phyloP scores from a whole-genome alignment of 1,140 invertebrate genomes.

The Lethrus apterus region DNA sequence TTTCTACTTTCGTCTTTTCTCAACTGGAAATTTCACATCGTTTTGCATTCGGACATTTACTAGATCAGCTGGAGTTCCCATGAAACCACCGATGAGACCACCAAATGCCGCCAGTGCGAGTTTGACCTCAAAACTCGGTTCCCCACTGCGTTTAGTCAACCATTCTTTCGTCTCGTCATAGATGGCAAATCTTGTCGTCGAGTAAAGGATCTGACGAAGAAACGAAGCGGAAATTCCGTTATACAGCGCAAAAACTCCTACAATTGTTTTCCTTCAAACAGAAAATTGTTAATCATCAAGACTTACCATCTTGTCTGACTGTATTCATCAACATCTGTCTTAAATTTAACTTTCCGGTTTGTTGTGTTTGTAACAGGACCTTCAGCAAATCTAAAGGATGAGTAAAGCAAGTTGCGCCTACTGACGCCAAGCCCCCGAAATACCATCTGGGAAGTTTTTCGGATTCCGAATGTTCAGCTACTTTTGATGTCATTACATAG shows the following conservation, averaged over 20 bases:
- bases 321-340: too few relatives aligned
- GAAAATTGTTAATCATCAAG: too few relatives aligned
- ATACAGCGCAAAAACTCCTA: slow-evolving; percentile 81
- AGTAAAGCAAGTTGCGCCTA: slow-evolving; percentile 86
- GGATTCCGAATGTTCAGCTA: too few relatives aligned
- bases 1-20: slow-evolving; percentile 91
- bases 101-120: slow-evolving; percentile 73
- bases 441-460: slow-evolving; percentile 68
- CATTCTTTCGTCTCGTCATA: slow-evolving; percentile 76
- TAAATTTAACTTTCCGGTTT: slow-evolving; percentile 65
- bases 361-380: slow-evolving; percentile 94
- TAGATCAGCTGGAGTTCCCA: slow-evolving; percentile 90
- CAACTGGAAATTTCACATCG: slow-evolving; percentile 80
- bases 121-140: slow-evolving; percentile 56
- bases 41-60: slow-evolving; percentile 95
- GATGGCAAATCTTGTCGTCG: slow-evolving; percentile 89
- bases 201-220: slow-evolving; percentile 91
- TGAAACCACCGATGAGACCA: slow-evolving; percentile 79
- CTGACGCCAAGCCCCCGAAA: slow-evolving; percentile 88
- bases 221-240: slow-evolving; percentile 93
- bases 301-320: too few relatives aligned
- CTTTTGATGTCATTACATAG: too few relatives aligned
- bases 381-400: slow-evolving; percentile 95
- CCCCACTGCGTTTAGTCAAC: slow-evolving; percentile 32
- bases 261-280: neutral